Base-by-base conservation (phyloP, 2,113 vertebrate genomes). In the Andinoacara biseriatus region DNA sequence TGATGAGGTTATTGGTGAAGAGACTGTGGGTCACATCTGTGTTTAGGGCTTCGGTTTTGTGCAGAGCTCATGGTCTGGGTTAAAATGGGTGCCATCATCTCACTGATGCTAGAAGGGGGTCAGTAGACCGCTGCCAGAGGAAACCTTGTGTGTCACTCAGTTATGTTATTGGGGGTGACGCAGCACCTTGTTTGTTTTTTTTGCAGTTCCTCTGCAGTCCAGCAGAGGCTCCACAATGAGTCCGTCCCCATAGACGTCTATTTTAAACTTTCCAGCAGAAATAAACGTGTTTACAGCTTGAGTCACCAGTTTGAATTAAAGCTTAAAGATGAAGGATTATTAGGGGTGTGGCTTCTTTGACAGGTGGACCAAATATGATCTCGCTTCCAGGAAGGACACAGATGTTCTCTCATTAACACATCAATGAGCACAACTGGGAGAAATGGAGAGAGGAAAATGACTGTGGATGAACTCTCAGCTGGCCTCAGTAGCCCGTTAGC, bases 61-160 rank as follows among this genome's bases (percentile, higher is more conserved):
- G 14, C 0, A 0, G 63, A 67, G 40, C 22, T 67, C 0, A 7
- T 46, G 4, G 0, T 4, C 35, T 38, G 9, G 8, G 5, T 67
- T 18, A 46, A 17, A 65, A 18, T 46, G 62, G 0, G 0, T 13
- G 0, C 0, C 22, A 3, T 3, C 22, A 24, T 6, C 62, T 67
- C 62, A 67, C 38, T 46, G n/a, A 46, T 26, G 38, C 38, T 22
- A 26, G 38, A 65, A 67, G 2, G 3, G 26, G 63, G 38, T 67
- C 8, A 46, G 63, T n/a, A 46, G 63, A 67, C 14, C 38, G 24
- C 62, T 26, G 22, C 22, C 7, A 10, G 43, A 67, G 0, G 22
- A 10, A 8, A 9, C 8, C 33, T 35, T 33, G 31, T 33, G 6
- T 33, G 31, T 33, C 31, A 33, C 31, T 33, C 3, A 9, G 7